Evolutionary conservation across 2,888 invertebrate genomes (phyloP).

Genomic region (Trachelus tabidus): DNA sequence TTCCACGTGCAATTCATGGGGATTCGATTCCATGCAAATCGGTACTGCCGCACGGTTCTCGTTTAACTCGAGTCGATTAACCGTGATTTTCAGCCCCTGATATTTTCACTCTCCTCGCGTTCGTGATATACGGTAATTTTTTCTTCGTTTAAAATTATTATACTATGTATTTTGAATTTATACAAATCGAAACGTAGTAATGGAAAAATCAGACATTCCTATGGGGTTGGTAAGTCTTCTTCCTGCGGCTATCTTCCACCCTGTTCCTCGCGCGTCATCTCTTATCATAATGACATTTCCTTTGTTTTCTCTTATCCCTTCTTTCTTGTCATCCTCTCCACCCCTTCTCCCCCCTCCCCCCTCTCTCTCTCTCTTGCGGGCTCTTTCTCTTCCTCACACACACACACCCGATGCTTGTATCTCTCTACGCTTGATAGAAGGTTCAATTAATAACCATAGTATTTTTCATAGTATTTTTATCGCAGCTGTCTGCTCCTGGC

Average conservation of each 20-base stretch:
- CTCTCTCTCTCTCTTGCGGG: too few relatives aligned
- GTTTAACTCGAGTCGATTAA: not conserved
- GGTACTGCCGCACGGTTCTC: not conserved
- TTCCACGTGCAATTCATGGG: slow-evolving; percentile 30
- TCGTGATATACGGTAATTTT: not conserved
- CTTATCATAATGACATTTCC: not conserved
- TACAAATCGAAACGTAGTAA: not conserved
- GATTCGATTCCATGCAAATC: slow-evolving; percentile 35
- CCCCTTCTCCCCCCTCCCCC: not conserved
- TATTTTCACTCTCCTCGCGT: not conserved
- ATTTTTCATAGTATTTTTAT: slow-evolving; percentile 20
- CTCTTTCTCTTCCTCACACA: too few relatives aligned
- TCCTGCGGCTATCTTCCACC: not conserved
- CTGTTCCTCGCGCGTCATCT: not conserved
- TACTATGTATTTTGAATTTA: not conserved
- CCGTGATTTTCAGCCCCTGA: not conserved
- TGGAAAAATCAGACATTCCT: not conserved
- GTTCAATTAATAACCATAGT: slow-evolving; percentile 6
- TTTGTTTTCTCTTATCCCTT: not conserved
- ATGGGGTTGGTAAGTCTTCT: not conserved
- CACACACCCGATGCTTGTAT: slow-evolving; percentile 8
- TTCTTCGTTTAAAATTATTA: not conserved
- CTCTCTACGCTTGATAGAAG: slow-evolving; percentile 9
- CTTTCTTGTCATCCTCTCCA: too few relatives aligned
- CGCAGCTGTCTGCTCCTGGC: slow-evolving; percentile 11